Percentiles rank a stretch among this genome's conserved stretches.
Conservation (phyloP, 2,888 invertebrate species). For the Volucella bombylans region DNA sequence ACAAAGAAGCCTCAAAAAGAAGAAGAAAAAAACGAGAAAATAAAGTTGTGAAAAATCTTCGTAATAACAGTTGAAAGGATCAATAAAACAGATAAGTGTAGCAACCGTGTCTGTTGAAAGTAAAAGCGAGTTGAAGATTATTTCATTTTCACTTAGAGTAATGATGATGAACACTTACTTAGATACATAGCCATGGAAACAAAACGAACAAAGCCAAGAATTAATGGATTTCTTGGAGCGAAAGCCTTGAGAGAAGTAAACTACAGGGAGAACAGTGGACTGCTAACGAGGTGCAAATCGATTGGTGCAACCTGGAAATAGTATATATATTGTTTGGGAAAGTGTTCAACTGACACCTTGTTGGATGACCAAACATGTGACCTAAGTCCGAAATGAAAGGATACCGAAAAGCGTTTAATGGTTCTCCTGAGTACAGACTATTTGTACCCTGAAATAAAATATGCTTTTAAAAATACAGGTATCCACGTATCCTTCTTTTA, state of each 20-base stretch:
- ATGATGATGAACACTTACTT: slow-evolving; percentile 60
- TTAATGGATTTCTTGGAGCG: slow-evolving; percentile 58
- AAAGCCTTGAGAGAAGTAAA: slow-evolving; percentile 5
- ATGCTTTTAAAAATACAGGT: too few relatives aligned
- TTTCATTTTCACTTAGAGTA: slow-evolving; percentile 48
- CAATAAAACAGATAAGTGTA: slow-evolving; percentile 70
- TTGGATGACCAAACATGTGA: background rate
- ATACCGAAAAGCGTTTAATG: too few relatives aligned
- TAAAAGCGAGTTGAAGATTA: slow-evolving; percentile 57
- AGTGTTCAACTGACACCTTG: background rate
- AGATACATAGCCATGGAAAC: slow-evolving; percentile 1
- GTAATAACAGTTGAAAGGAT: slow-evolving; percentile 66
- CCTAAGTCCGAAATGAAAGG: background rate
- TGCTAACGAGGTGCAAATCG: slow-evolving; percentile 25
- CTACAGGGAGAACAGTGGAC: slow-evolving; percentile 1
- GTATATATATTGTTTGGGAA: background rate
- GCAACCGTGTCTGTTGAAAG: slow-evolving; percentile 4
- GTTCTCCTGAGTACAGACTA: too few relatives aligned
- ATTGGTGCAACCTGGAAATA: slow-evolving; percentile 20
- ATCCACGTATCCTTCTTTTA: too few relatives aligned
- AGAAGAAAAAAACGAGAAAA: background rate
- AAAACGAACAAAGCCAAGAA: slow-evolving; percentile 47
- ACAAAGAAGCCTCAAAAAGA: slow-evolving; percentile 62
- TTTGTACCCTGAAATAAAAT: too few relatives aligned
- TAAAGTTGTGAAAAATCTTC: slow-evolving; percentile 43